A percentile compares a stretch with the other conserved stretches of the same genome.
Evolutionary conservation across 2,888 invertebrate species (phyloP).

Genomic region (Nymphalis urticae): DNA sequence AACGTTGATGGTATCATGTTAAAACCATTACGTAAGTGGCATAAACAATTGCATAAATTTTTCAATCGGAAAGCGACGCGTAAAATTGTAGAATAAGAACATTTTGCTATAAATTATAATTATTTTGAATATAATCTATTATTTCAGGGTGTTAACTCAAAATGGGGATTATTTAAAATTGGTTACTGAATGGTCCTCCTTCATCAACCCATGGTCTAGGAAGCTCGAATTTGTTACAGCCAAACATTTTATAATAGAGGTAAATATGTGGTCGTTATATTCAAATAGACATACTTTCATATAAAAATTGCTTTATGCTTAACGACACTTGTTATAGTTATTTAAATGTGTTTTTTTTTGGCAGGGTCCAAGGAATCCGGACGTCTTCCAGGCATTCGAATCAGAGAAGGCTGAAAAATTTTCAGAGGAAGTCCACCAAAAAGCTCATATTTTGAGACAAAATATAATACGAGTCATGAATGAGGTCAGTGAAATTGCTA

Average conservation of each 20-base stretch:
- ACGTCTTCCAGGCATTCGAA: slow-evolving; percentile 84
- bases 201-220: slow-evolving; percentile 96
- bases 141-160: slow-evolving; percentile 87
- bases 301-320: neutral
- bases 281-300: neutral
- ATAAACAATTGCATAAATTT: too few species aligned
- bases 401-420: slow-evolving; percentile 57
- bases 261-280: slow-evolving; percentile 50
- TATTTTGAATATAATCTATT: neutral
- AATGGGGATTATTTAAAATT: slow-evolving; percentile 92
- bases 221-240: slow-evolving; percentile 94
- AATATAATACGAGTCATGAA: slow-evolving; percentile 86
- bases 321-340: neutral
- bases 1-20: too few species aligned
- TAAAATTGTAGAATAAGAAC: too few species aligned
- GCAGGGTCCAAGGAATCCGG: slow-evolving; percentile 88
- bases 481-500: slow-evolving; percentile 75
- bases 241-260: slow-evolving; percentile 89
- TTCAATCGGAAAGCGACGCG: too few species aligned
- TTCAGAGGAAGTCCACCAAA: slow-evolving; percentile 83
- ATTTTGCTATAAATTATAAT: too few species aligned
- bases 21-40: too few species aligned
- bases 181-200: slow-evolving; percentile 96
- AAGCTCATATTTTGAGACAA: slow-evolving; percentile 82
- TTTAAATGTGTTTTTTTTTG: neutral